Percentiles rank a stretch among this genome's conserved stretches.
These are phyloP conservation scores for Harpalus rufipes DNA, from an alignment of 2,888 invertebrate species.

Conservation along the genomic window DNA sequence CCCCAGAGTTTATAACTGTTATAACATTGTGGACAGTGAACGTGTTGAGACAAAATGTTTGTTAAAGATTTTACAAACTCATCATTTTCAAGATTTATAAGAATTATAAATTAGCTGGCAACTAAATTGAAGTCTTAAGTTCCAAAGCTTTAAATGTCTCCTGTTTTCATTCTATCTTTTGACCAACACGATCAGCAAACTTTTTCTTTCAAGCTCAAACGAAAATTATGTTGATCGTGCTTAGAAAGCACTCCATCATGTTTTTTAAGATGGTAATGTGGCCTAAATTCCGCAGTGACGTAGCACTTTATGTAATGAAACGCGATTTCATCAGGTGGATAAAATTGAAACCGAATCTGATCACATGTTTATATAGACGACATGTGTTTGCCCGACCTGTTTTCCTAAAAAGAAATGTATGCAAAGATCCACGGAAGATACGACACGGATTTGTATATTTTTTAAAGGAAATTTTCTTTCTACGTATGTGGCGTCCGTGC, in stretches of 20 bases:
- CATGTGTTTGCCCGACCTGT: conserved; percentile 28
- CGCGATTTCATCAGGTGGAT: conserved; percentile 41
- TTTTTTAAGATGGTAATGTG: conserved; percentile 25
- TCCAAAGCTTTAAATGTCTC: no score
- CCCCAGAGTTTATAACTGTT: no score
- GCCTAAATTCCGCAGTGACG: conserved; percentile 20
- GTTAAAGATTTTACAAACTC: no score
- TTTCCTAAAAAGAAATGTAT: conserved; percentile 22
- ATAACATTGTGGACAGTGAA: no score
- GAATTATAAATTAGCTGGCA: no score
- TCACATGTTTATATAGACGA: conserved; percentile 41
- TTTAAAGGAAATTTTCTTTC: background rate
- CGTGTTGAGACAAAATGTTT: no score
- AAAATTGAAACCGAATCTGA: conserved; percentile 25
- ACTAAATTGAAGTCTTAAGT: no score
- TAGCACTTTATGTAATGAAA: conserved; percentile 39
- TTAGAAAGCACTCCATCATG: conserved; percentile 18
- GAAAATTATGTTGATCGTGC: background rate
- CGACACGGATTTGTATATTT: conserved; percentile 28
- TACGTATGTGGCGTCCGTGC: no score
- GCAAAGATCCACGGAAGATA: conserved; percentile 5
- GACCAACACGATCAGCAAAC: background rate
- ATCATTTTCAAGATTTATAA: no score
- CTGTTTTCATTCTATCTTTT: no score
- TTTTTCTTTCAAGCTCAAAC: background rate